phyloP scores from a whole-genome alignment of 2,888 invertebrate species.

The Celastrina argiolus region DNA sequence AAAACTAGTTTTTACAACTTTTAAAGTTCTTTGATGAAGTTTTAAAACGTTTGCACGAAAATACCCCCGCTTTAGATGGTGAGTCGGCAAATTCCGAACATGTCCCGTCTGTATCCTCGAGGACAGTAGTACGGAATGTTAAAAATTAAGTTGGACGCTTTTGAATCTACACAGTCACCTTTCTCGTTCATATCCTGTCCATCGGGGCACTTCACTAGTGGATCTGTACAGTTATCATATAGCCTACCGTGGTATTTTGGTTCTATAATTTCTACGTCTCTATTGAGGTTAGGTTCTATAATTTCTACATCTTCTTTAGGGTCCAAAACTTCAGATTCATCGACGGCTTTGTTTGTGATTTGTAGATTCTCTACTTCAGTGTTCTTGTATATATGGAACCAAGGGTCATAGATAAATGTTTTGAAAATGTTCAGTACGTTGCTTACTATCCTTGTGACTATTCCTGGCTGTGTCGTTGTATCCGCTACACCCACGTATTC shows the following conservation, averaged over 20 bases:
- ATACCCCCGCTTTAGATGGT: constrained; percentile 36
- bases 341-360: not conserved
- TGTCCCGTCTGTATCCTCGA: constrained; percentile 52
- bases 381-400: constrained; percentile 26
- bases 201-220: constrained; percentile 29
- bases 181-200: constrained; percentile 43
- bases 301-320: constrained; percentile 26
- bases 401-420: constrained; percentile 49
- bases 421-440: constrained; percentile 51
- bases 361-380: not conserved
- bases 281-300: constrained; percentile 41
- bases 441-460: constrained; percentile 47
- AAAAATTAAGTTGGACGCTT: constrained; percentile 50
- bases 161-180: constrained; percentile 44
- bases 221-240: constrained; percentile 34
- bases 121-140: constrained; percentile 61
- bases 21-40: not conserved
- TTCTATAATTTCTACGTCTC: constrained; percentile 59
- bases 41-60: not conserved
- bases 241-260: constrained; percentile 54
- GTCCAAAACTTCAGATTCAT: constrained; percentile 23
- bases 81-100: constrained; percentile 53
- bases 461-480: constrained; percentile 30
- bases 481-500: constrained; percentile 22
- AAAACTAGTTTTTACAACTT: too few relatives aligned